Conservation (phyloP, 1,140 invertebrate genomes). For the Pogonus chalceus region DNA sequence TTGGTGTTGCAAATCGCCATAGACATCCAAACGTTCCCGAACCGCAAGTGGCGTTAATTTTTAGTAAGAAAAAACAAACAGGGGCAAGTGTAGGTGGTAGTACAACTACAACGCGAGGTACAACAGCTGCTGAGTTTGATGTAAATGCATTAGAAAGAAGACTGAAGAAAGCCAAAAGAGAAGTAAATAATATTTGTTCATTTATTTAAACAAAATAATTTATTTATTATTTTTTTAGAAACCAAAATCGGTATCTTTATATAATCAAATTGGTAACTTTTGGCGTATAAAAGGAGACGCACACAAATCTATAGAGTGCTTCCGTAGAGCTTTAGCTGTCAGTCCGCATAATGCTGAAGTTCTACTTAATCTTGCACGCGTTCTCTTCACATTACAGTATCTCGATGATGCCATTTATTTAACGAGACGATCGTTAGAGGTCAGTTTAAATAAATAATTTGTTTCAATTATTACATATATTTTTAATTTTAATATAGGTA, state of each 20-base stretch:
- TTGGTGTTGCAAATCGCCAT: conserved; percentile 64
- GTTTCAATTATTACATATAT: too few species aligned
- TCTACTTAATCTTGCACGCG: conserved; percentile 70
- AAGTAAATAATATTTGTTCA: conserved; percentile 36
- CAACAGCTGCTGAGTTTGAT: conserved; percentile 59
- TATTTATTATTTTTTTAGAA: conserved; percentile 43
- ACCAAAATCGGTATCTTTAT: conserved; percentile 74
- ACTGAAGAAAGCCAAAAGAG: conserved; percentile 70
- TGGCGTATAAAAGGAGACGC: conserved; percentile 79
- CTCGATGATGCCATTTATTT: conserved; percentile 81
- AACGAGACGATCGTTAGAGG: conserved; percentile 53
- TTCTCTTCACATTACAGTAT: conserved; percentile 76
- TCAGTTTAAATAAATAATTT: too few species aligned
- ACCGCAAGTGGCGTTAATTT: conserved; percentile 61
- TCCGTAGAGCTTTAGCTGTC: conserved; percentile 69
- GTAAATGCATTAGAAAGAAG: conserved; percentile 65
- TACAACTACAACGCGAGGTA: conserved; percentile 47
- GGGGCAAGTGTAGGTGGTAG: too few species aligned
- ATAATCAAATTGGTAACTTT: conserved; percentile 84
- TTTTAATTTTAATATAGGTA: too few species aligned
- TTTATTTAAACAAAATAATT: not conserved
- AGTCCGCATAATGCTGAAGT: conserved; percentile 80
- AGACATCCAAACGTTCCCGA: conserved; percentile 48
- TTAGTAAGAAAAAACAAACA: conserved; percentile 58
- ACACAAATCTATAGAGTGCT: conserved; percentile 76